Evolutionary conservation across 1,140 invertebrate species (phyloP).

Genomic region (Phenacoccus solenopsis): DNA sequence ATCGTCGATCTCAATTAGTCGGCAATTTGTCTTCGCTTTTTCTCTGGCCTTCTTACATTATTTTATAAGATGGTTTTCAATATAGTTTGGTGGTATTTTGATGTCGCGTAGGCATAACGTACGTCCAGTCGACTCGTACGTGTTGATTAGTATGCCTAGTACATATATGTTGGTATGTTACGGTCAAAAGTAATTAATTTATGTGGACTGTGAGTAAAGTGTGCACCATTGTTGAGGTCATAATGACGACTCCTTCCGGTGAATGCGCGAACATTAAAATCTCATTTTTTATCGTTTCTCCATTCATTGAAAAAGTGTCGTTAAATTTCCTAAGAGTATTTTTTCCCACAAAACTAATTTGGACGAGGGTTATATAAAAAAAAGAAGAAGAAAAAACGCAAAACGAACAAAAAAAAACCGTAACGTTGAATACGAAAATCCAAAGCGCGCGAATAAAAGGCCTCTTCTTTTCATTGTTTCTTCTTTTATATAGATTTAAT

Average conservation of each 20-base stretch:
- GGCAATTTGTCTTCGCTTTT: too few species aligned
- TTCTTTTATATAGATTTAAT: not conserved
- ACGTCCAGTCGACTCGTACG: too few species aligned
- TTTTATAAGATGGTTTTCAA: too few species aligned
- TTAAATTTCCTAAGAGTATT: slow-evolving; percentile 14
- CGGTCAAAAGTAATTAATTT: not conserved
- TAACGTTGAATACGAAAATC: not conserved
- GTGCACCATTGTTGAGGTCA: not conserved
- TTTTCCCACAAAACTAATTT: slow-evolving; percentile 14
- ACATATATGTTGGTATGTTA: too few species aligned
- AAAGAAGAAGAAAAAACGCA: not conserved
- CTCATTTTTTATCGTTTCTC: slow-evolving; percentile 16
- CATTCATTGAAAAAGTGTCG: slow-evolving; percentile 12
- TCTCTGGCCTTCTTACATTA: too few species aligned
- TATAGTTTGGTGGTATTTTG: too few species aligned
- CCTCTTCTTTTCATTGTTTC: slow-evolving; percentile 13
- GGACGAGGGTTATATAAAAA: not conserved
- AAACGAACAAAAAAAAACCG: not conserved
- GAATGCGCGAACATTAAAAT: slow-evolving; percentile 9
- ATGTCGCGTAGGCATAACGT: too few species aligned
- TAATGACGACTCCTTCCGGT: slow-evolving; percentile 4
- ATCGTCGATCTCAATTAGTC: too few species aligned
- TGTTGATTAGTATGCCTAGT: too few species aligned
- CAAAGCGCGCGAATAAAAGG: not conserved
- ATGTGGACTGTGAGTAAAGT: not conserved